Evolutionary conservation across 2,797 vertebrate genomes (phyloP), one percentile per base, ranked within the genome.

Genomic region (Chelon labrosus): DNA sequence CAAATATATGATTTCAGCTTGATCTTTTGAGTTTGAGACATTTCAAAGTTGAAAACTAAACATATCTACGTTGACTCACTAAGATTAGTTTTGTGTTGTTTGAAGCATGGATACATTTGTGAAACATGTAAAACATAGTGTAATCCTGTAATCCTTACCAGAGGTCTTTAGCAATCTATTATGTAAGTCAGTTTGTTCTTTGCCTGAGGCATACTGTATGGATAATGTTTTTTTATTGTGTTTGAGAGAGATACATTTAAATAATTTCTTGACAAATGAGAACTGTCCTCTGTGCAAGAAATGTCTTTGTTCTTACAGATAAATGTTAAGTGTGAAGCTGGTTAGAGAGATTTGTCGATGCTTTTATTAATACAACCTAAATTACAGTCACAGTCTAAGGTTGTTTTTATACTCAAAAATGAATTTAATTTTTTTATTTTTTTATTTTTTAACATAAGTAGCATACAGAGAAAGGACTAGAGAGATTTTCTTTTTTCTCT

Each of bases 401-500:
- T 27, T 27, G 25, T 27, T 27, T 39, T 39, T 39, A 8, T 39
- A 11, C 38, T n/a, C 7, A n/a, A 3, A 47, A 17, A 47, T 47
- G 7, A 47, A 47, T 47, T 19, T 47, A 3, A 47, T 46, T 17
- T 46, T 1, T 41, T 10, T 22, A 22, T 22, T 22, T 22, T 10
- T 35, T 35, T n/a, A n/a, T n/a, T 8, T 35, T 35, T 9, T n/a
- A 27, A 27, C 22, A 22, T 20, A 0, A 22, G 9, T 31, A 22
- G 1, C n/a, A 0, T 16, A 27, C 50, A 60, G 35, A 64, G 14
- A 10, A n/a, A 39, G 12, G 17, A 82, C 70, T 58, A 3, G 58
- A 31, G 16, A 53, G 19, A 0, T 54, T 57, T 64, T 10, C 13
- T 17, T 44, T 68, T 82, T 55, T 3, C 64, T 52, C n/a, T 39